Conservation (phyloP, 1,140 invertebrate species). For the Heliconius hewitsoni region DNA sequence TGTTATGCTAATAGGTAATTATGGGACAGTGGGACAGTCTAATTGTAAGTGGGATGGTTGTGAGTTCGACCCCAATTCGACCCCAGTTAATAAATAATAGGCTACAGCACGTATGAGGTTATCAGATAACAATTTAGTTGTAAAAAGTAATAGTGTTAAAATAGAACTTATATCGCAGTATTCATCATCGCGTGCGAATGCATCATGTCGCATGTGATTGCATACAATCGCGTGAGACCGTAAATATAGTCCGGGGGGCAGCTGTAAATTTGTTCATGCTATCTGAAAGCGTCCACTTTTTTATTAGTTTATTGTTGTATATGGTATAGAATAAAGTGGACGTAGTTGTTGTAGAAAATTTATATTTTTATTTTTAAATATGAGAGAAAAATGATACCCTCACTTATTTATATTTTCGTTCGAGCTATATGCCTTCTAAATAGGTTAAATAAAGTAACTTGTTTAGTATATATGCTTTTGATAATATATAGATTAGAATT, state of each 20-base stretch:
- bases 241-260: conserved; percentile 8
- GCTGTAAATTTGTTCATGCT: conserved; percentile 12
- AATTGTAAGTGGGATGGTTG: no score
- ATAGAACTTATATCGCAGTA: background rate
- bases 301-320: conserved; percentile 1
- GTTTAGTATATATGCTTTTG: background rate
- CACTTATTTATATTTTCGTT: background rate
- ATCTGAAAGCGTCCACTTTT: conserved; percentile 9
- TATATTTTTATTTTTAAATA: no score
- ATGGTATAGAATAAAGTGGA: background rate
- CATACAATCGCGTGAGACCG: conserved; percentile 14
- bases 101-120: background rate
- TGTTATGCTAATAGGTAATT: background rate
- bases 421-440: no score
- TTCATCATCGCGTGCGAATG: conserved; percentile 10
- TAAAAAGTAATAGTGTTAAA: conserved; percentile 13
- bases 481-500: background rate
- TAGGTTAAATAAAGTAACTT: no score
- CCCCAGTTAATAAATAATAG: background rate
- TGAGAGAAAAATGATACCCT: no score
- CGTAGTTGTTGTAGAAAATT: background rate
- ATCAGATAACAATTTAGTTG: background rate
- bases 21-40: no score
- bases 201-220: conserved; percentile 15
- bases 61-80: no score